Percentiles rank a stretch among this genome's conserved stretches.
Conservation (phyloP, 2,113 vertebrate genomes). For the Myrmophylax atrothorax region DNA sequence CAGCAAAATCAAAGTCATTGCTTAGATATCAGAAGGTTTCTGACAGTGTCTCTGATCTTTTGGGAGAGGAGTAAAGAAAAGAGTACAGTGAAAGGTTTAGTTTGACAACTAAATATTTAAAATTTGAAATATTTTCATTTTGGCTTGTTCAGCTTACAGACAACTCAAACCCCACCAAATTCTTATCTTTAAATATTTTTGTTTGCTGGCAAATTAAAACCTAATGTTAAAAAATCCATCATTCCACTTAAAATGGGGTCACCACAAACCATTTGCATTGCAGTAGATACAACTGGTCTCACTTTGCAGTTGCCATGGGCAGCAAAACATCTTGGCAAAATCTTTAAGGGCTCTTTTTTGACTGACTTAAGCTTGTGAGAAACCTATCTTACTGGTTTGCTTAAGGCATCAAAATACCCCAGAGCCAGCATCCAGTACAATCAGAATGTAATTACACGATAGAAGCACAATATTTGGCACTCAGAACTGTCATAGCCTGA, state of each 20-base stretch:
- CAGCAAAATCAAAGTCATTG: background rate
- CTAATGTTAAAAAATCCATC: background rate
- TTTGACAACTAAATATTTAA: background rate
- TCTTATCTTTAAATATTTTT: background rate
- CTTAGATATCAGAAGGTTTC: background rate
- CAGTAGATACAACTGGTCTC: background rate
- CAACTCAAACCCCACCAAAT: background rate
- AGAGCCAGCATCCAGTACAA: background rate
- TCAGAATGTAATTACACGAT: conserved; percentile 17
- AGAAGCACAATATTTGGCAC: background rate
- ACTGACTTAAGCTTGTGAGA: conserved; percentile 4
- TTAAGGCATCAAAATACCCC: conserved; percentile 6
- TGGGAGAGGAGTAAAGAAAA: background rate
- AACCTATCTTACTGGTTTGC: conserved; percentile 15
- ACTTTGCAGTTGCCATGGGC: background rate
- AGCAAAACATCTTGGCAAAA: conserved; percentile 17
- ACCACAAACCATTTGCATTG: background rate
- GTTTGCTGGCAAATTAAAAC: background rate
- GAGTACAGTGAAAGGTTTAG: background rate
- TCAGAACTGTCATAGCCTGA: background rate
- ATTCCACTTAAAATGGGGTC: background rate
- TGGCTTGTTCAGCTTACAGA: background rate
- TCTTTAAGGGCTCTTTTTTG: conserved; percentile 35
- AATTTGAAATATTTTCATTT: background rate
- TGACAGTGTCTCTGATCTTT: background rate